Evolutionary conservation across 2,113 vertebrate genomes (phyloP), one percentile per base, ranked within the genome.

Genomic region (Pycnonotus jocosus): DNA sequence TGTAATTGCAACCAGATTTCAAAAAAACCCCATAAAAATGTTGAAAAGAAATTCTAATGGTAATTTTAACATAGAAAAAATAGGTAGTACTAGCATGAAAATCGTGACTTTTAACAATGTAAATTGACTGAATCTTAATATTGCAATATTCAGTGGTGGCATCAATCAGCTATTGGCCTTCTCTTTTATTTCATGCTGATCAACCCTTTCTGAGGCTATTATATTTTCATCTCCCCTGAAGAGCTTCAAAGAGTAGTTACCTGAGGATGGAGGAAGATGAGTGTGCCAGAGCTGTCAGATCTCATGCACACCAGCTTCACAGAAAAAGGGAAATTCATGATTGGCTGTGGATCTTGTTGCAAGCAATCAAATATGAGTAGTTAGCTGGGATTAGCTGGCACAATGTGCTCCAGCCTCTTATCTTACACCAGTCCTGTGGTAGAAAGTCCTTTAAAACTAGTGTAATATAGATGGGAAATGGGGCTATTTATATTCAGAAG

Each of bases 101-200:
- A 61, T 65, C 1, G 0, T 66, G 31, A 47, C 47, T 88, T 80
- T 28, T 71, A 40, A 40, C 30, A 31, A 12, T 54, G 27, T 88
- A 77, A 83, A 69, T 90, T 80, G 44, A 16, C 58, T 28, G 58
- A 88, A 88, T 83, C 14, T 54, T 81, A 58, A 33, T 81, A 65
- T 72, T 91, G 24, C 62, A 73, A 0, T 92, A 45, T 51, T 68
- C 38, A 31, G 35, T 37, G 23, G 22, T 70, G 35, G 47, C 27
- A 66, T 92, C 58, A 80, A 18, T 80, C 66, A 86, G 64, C 60
- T 74, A 77, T 95, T 96, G 82, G 86, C 82, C 58, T 92, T 92
- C n/a, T 77, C 31, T 80, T 84, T 92, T 68, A 74, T 53, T 87
- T 88, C 12, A 2, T 65, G 20, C 44, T 95, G 60, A 87, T 95